These are phyloP conservation scores for Noctilio leporinus DNA, from an alignment of 2,113 vertebrate species.

Conservation along the genomic window DNA sequence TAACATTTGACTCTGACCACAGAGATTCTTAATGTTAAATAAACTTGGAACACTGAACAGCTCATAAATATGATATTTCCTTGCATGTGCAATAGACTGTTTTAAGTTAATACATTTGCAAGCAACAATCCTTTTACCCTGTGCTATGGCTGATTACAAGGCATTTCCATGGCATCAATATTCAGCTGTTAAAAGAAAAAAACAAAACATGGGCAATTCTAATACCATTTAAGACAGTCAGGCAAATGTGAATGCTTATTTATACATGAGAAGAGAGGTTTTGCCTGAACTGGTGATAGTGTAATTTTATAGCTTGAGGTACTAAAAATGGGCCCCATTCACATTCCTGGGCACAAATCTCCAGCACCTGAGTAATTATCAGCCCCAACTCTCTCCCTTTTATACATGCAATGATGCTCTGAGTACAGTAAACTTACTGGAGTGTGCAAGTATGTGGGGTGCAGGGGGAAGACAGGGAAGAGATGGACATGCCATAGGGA, in stretches of 20 bases:
- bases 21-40: constrained; percentile 41
- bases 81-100: constrained; percentile 56
- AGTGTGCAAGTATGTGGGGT: background rate
- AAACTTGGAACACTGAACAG: constrained; percentile 18
- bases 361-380: background rate
- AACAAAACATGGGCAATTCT: constrained; percentile 20
- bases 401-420: background rate
- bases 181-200: constrained; percentile 26
- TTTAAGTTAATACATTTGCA: constrained; percentile 56
- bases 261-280: background rate
- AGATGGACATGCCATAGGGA: background rate
- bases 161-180: background rate
- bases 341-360: background rate
- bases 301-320: background rate
- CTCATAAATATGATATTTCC: constrained; percentile 46
- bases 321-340: background rate
- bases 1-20: constrained; percentile 62
- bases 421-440: background rate
- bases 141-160: background rate
- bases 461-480: fast-evolving
- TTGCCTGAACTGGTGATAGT: background rate
- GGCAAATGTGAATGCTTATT: constrained; percentile 1
- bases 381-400: background rate
- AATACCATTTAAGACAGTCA: background rate
- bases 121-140: constrained; percentile 48